A percentile compares a stretch with the other conserved stretches of the same genome.
phyloP scores from a whole-genome alignment of 2,888 invertebrate species.

The Empis stercorea region DNA sequence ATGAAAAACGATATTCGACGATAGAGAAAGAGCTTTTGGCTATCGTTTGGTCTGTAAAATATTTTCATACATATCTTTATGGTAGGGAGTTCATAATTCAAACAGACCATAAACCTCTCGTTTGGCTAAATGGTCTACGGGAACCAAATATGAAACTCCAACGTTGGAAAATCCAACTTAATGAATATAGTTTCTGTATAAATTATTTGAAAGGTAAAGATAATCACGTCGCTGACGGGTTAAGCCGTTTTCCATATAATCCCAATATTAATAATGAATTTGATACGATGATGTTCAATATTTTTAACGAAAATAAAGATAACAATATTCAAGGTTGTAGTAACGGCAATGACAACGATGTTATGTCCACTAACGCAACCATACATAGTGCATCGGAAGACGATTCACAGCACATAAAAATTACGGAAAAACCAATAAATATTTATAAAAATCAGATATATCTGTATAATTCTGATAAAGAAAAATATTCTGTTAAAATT shows the following conservation, averaged over 20 bases:
- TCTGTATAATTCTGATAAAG: neutral
- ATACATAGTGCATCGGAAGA: conserved; percentile 6
- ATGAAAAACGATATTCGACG: conserved; percentile 5
- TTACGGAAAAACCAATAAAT: conserved; percentile 6
- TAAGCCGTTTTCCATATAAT: neutral
- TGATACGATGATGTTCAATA: neutral
- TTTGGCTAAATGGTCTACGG: conserved; percentile 3
- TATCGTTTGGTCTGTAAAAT: conserved; percentile 4
- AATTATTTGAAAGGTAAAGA: conserved; percentile 3
- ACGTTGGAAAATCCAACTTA: neutral
- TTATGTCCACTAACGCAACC: conserved; percentile 1
- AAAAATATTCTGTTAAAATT: conserved; percentile 5
- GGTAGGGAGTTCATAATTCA: conserved; percentile 6
- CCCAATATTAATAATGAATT: neutral
- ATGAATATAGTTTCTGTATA: conserved; percentile 3
- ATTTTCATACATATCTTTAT: conserved; percentile 7
- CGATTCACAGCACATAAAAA: neutral
- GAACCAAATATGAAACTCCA: neutral
- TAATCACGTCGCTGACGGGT: conserved; percentile 3
- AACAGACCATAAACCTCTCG: conserved; percentile 8
- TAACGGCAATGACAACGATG: neutral
- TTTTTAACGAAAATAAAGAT: neutral
- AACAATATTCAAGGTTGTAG: neutral
- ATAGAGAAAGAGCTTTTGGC: conserved; percentile 8
- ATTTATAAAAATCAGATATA: conserved; percentile 9